Conservation (phyloP, 2,113 vertebrate species). For the Xyrauchen texanus region DNA sequence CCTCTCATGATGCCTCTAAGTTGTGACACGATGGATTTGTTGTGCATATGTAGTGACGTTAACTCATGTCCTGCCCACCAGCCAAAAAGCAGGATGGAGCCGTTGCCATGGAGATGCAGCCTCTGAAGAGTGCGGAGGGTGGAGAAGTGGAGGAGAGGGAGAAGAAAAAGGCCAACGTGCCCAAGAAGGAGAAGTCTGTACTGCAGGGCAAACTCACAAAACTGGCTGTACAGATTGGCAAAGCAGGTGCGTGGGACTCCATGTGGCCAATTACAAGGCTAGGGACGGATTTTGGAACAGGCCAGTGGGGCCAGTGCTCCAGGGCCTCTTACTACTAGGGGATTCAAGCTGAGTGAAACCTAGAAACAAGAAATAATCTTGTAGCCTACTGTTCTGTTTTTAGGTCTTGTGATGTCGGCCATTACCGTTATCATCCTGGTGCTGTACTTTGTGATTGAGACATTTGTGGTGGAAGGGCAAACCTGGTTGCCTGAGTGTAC, state of each 20-base stretch:
- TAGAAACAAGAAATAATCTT: neutral
- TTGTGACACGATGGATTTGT: constrained; percentile 49
- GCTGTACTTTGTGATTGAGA: constrained; percentile 89
- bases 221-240: constrained; percentile 90
- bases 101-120: constrained; percentile 93
- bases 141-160: constrained; percentile 87
- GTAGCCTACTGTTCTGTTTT: constrained; percentile 29
- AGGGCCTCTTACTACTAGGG: too few relatives aligned
- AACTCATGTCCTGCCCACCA: constrained; percentile 62
- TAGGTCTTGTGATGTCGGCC: constrained; percentile 91
- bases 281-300: neutral
- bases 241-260: constrained; percentile 79
- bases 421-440: constrained; percentile 91
- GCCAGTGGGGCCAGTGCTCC: too few relatives aligned
- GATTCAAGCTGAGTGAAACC: too few relatives aligned
- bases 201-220: constrained; percentile 92
- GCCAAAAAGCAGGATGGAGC: constrained; percentile 90
- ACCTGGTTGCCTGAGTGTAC: constrained; percentile 85
- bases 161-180: constrained; percentile 81
- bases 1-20: constrained; percentile 20
- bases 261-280: constrained; percentile 9
- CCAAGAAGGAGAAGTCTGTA: constrained; percentile 91
- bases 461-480: constrained; percentile 81
- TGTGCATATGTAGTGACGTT: constrained; percentile 48
- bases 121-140: constrained; percentile 88